phyloP scores from a whole-genome alignment of 2,113 vertebrate genomes.

The Zosterops borbonicus region DNA sequence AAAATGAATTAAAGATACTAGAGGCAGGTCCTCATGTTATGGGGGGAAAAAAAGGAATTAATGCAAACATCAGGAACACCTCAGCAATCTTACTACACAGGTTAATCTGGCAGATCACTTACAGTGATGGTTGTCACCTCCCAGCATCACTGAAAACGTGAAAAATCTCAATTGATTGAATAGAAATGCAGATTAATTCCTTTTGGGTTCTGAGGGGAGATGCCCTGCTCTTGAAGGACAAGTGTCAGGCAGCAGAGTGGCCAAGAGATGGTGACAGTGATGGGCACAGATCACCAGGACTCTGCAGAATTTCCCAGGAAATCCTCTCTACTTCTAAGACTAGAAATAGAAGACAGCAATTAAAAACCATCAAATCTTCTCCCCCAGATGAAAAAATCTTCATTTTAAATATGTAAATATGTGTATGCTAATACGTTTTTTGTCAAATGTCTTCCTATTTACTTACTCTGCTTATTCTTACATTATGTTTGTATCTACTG shows the following conservation, averaged over 20 bases:
- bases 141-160: not conserved
- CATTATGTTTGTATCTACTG: not conserved
- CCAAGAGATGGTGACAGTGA: not conserved
- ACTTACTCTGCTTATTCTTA: not conserved
- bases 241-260: not conserved
- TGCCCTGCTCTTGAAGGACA: not conserved
- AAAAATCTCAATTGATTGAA: not conserved
- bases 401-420: not conserved
- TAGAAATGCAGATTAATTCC: not conserved
- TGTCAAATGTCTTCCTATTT: not conserved
- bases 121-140: not conserved
- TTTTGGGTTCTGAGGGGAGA: not conserved
- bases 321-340: not conserved
- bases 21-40: not conserved
- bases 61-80: not conserved
- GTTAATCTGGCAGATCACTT: not conserved
- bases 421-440: not conserved
- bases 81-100: not conserved
- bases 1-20: not conserved
- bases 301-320: not conserved
- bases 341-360: not conserved
- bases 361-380: not conserved
- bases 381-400: not conserved
- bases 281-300: fast-evolving
- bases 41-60: not conserved